Base-by-base conservation (phyloP, 2,113 vertebrate species). In the Oreochromis aureus region DNA sequence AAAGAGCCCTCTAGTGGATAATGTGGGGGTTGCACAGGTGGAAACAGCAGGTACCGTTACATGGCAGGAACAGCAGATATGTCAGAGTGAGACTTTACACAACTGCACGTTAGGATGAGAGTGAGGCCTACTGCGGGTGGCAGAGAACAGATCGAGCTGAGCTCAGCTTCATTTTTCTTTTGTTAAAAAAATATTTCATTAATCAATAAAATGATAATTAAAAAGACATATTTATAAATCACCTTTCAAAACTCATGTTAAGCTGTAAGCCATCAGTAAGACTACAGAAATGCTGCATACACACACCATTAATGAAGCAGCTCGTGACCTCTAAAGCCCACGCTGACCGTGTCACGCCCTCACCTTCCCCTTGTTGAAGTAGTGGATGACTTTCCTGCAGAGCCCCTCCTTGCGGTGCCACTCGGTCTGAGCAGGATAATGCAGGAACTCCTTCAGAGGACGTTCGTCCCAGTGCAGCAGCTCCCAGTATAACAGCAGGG, bases 301-400 rank as follows among this genome's bases (percentile, higher is more conserved):
- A 32, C 1, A 32, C 30, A 32, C 11, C 11, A 69, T 39, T 13
- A 41, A 41, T 1, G 3, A 69, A 69, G 34, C 19, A 41, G 34
- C 2, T 41, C 19, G 1, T 41, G 11, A 69, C 63, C 15, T 46
- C 69, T 27, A 10, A 5, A 44, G n/a, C 22, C 39, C 22, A 46
- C 15, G 22, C 41, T 0, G 30, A 59, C 16, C 30, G 18, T 80
- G 27, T 27, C n/a, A 36, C 87, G n/a, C 48, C 44, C 80, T 39
- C 89, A 99, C 99, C 97, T 99, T 99, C 86, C n/a, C 98, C 97
- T 99, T 99, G 97, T 98, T 99, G 97, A 99, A 99, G 96, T 98
- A 99, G 96, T 99, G 98, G 95, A 99, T 97, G 92, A 99, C 98
- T 94, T 99, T 99, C 88, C 98, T 96, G 94, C 98, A 98, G 63